Conservation (phyloP, 2,888 invertebrate species). For the Eutolmus rufibarbis region DNA sequence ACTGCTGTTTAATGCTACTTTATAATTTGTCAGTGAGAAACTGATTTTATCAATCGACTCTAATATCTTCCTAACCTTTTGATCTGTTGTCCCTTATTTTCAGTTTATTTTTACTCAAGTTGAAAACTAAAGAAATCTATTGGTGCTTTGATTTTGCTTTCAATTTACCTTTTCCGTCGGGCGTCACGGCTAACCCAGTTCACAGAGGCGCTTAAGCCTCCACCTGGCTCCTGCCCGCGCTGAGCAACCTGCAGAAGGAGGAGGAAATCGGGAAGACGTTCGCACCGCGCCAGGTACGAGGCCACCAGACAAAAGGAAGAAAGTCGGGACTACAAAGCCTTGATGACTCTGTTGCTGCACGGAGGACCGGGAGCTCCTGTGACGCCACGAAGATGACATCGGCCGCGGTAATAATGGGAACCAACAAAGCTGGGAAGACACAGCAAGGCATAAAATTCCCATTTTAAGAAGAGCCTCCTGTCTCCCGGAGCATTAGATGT, state of each 20-base stretch:
- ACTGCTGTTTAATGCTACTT: too few species aligned
- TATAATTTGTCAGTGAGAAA: too few species aligned
- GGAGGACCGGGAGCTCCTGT: background rate
- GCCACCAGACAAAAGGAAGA: background rate
- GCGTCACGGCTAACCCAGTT: background rate
- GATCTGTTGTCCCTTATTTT: background rate
- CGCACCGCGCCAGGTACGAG: background rate
- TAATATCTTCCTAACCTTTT: too few species aligned
- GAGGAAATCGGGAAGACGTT: background rate
- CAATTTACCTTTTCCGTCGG: background rate
- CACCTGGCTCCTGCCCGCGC: background rate
- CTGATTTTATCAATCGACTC: too few species aligned
- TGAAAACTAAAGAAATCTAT: background rate
- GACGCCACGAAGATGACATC: background rate
- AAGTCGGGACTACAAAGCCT: background rate
- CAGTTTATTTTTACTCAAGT: too few species aligned
- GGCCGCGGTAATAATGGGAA: background rate
- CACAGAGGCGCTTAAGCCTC: background rate
- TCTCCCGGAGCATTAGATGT: slow-evolving; percentile 38
- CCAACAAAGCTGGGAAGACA: background rate
- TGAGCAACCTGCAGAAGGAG: background rate
- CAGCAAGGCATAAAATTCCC: slow-evolving; percentile 38
- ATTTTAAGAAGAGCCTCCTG: slow-evolving; percentile 35
- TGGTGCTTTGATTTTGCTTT: background rate
- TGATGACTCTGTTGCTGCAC: background rate